phyloP scores from a whole-genome alignment of 2,888 invertebrate species.

The Sialis fuliginosa region DNA sequence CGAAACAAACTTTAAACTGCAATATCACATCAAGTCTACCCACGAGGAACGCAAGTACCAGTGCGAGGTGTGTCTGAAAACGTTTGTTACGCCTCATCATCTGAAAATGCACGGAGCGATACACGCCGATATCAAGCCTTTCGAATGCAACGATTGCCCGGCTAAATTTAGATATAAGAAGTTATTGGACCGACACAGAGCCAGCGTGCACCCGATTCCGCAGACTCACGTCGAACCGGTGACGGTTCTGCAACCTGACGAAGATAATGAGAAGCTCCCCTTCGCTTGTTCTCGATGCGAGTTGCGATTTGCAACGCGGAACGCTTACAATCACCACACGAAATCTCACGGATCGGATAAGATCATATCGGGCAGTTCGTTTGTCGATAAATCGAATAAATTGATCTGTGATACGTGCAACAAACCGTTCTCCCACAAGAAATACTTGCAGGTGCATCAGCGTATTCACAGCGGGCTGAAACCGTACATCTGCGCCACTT shows the following conservation, averaged over 20 bases:
- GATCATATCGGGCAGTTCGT: background rate
- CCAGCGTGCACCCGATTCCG: constrained; percentile 21
- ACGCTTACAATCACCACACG: constrained; percentile 21
- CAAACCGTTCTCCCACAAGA: constrained; percentile 9
- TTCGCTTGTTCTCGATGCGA: constrained; percentile 22
- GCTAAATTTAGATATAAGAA: constrained; percentile 24
- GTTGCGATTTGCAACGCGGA: constrained; percentile 24
- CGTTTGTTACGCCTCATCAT: constrained; percentile 26
- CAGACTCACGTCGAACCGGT: no score
- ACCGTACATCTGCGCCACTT: constrained; percentile 6
- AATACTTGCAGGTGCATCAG: constrained; percentile 8
- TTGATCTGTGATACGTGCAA: constrained; percentile 10
- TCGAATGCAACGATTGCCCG: constrained; percentile 21
- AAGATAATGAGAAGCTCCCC: constrained; percentile 10
- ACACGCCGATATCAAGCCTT: constrained; percentile 4
- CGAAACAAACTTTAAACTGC: constrained; percentile 9
- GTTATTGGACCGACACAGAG: constrained; percentile 22
- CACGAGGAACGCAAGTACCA: constrained; percentile 19
- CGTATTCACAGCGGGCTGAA: constrained; percentile 12
- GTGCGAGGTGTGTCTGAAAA: constrained; percentile 30
- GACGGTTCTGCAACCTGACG: background rate
- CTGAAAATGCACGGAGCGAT: constrained; percentile 14
- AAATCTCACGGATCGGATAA: constrained; percentile 3
- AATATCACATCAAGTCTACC: constrained; percentile 8
- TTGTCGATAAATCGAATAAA: constrained; percentile 5